Evolutionary conservation across 2,797 vertebrate species (phyloP), one percentile per base, ranked within the genome.

Genomic region (Lycodopsis pacificus): DNA sequence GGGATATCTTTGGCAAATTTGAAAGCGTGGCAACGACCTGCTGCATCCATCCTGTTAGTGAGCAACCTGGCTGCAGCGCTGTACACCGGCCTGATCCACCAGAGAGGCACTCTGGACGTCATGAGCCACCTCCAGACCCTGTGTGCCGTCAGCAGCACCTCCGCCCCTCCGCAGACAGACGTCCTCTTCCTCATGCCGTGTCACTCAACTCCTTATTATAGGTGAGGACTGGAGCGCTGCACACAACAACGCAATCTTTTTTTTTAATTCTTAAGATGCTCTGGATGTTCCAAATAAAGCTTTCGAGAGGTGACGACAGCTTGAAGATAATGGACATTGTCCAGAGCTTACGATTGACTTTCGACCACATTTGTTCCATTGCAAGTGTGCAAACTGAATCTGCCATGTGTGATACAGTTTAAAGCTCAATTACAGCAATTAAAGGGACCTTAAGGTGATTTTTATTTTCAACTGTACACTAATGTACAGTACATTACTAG

Each of bases 161-260:
- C 89, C 30, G 49, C 42, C 36, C 32, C 42, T 19, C 40, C 32
- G 2, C 90, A 85, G 48, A 84, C 93, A 0, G 96, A 95, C 0
- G 82, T 98, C 38, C 93, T 98, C 77, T 88, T 99, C 82, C 94
- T 99, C 89, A 99, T 99, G 98, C 98, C 98, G 0, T 99, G 98
- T 81, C 98, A 99, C 92, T 98, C 98, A 4, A 98, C 98, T 2
- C 98, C 98, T 2, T 95, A 96, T 80, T 99, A 99, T 95, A 99
- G 98, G 98, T 99, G 12, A 9, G 66, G 36, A 27, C 13, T 8
- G 19, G 7, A 42, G n/a, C 15, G 14, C 38, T 15, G 36, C 59
- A 44, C 59, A 34, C 32, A 34, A 32, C 32, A 32, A 19, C 14
- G 40, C 42, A 30, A 30, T 46, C 15, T 30, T 64, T 63, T 46